Percentiles rank a stretch among this genome's conserved stretches.
phyloP scores from a whole-genome alignment of 2,888 invertebrate species.

The Thymelicus sylvestris region DNA sequence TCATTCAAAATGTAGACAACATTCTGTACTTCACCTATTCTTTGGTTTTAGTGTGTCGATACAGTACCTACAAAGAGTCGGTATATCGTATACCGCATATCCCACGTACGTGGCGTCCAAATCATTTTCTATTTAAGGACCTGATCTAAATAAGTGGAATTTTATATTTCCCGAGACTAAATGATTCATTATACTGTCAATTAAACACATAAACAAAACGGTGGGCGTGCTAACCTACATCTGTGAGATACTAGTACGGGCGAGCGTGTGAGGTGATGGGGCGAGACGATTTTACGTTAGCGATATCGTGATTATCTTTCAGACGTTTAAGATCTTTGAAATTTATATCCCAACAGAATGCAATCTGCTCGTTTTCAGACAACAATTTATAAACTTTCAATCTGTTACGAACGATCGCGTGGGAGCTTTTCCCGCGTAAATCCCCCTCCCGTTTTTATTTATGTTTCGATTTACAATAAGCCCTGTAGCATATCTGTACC shows the following conservation, averaged over 20 bases:
- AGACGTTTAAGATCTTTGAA: no score
- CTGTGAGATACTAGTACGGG: slow-evolving; percentile 14
- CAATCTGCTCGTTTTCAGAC: no score
- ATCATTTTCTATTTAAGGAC: slow-evolving; percentile 34
- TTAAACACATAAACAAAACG: slow-evolving; percentile 34
- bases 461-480: no score
- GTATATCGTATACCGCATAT: not conserved
- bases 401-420: no score
- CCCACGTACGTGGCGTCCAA: slow-evolving; percentile 11
- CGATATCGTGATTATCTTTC: not conserved
- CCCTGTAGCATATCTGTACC: no score
- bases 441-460: no score
- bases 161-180: slow-evolving; percentile 36
- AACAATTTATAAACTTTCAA: no score
- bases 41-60: not conserved
- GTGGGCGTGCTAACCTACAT: slow-evolving; percentile 29
- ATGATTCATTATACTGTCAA: slow-evolving; percentile 38
- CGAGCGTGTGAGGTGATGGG: slow-evolving; percentile 1
- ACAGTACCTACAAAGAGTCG: not conserved
- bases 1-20: not conserved
- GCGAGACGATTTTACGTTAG: not conserved
- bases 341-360: no score
- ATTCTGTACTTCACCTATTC: not conserved
- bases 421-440: no score
- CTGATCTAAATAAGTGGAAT: slow-evolving; percentile 38